Evolutionary conservation across 1,140 invertebrate species (phyloP).

Genomic region (Lepidurus packardi): DNA sequence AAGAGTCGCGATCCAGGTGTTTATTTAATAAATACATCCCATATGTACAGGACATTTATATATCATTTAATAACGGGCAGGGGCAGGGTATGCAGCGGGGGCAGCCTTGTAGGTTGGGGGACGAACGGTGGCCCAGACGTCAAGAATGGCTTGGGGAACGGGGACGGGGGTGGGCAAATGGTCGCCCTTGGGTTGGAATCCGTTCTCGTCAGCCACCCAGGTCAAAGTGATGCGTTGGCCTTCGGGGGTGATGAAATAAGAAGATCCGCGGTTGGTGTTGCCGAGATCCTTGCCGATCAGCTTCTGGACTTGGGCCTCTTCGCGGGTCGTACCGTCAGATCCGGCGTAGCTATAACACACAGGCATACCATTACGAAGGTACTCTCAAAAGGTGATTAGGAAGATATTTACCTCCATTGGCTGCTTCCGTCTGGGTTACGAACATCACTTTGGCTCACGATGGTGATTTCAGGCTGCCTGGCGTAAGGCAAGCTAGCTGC

Average conservation of each 20-base stretch:
- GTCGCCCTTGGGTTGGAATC: conserved; percentile 40
- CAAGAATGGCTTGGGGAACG: conserved; percentile 29
- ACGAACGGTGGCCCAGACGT: conserved; percentile 31
- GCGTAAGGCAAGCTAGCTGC: conserved; percentile 11
- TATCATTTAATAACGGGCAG: not conserved
- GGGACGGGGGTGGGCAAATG: conserved; percentile 38
- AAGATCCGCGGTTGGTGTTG: conserved; percentile 44
- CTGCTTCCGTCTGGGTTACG: conserved; percentile 30
- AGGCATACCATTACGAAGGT: too few relatives aligned
- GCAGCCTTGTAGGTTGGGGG: conserved; percentile 27
- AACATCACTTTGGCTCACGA: conserved; percentile 29
- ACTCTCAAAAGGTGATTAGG: too few relatives aligned
- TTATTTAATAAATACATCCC: not conserved
- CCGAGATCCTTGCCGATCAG: conserved; percentile 34
- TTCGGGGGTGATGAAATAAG: conserved; percentile 37
- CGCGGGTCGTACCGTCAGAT: conserved; percentile 24
- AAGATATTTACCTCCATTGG: conserved; percentile 29
- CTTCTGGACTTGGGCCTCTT: conserved; percentile 27
- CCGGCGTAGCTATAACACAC: not conserved
- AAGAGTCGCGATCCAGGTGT: not conserved
- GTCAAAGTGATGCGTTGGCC: conserved; percentile 36
- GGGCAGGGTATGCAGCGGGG: not conserved
- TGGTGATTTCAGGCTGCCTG: conserved; percentile 27
- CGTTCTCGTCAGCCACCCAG: conserved; percentile 40
- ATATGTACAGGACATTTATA: not conserved